Conservation (phyloP, 2,113 vertebrate species). For the Leptobrachium ailaonicum region DNA sequence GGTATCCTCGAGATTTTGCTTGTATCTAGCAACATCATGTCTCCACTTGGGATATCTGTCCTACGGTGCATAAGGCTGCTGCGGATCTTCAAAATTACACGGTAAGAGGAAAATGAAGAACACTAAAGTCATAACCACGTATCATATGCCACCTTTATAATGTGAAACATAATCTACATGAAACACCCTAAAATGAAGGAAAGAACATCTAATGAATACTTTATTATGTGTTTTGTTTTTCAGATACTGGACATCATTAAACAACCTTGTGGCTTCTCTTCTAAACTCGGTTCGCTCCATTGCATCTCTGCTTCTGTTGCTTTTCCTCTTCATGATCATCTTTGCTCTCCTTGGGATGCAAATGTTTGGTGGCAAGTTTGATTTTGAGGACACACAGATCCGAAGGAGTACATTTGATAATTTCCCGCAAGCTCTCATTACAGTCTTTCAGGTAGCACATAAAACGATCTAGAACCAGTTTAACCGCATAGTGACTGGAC, state of each 20-base stretch:
- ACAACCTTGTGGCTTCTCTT: constrained; percentile 91
- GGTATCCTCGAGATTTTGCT: constrained; percentile 88
- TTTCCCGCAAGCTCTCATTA: constrained; percentile 95
- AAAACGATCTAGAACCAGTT: no score
- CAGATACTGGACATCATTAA: constrained; percentile 93
- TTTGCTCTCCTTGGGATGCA: constrained; percentile 96
- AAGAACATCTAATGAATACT: not conserved
- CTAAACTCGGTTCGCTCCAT: constrained; percentile 96
- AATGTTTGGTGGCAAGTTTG: constrained; percentile 93
- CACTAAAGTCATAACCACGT: no score
- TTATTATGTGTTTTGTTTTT: not conserved
- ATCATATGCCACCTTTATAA: no score
- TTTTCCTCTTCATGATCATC: constrained; percentile 95
- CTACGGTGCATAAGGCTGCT: constrained; percentile 93
- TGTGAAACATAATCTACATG: no score
- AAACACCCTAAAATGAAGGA: no score
- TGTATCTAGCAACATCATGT: constrained; percentile 75
- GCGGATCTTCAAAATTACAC: constrained; percentile 92
- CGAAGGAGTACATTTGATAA: constrained; percentile 93
- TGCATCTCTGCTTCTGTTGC: constrained; percentile 90
- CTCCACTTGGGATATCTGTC: constrained; percentile 91
- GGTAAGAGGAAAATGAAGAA: constrained; percentile 64
- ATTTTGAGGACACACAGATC: constrained; percentile 79
- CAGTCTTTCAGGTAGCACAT: constrained; percentile 88
- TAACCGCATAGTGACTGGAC: no score